Evolutionary conservation across 2,797 vertebrate species (phyloP), one percentile per base, ranked within the genome.

Genomic region (Hydrophis major): DNA sequence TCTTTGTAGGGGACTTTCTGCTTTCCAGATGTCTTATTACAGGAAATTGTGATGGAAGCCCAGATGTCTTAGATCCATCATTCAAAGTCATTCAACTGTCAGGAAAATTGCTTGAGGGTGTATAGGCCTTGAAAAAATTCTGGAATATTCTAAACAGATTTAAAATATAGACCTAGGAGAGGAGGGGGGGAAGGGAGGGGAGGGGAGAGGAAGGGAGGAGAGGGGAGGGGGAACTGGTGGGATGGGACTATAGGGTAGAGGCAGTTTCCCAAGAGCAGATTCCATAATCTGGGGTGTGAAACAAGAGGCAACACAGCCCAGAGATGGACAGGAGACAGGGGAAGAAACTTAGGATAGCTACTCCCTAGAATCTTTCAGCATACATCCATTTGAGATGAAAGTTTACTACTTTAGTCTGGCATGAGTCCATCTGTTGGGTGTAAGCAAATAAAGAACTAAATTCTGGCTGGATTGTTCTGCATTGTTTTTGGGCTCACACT

Each of bases 11-110:
- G 97, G 96, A 97, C 95, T 94, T 94, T 91, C 95, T 97, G 95
- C 96, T 97, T 95, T 97, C 97, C 97, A 96, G 94, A 96, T 97
- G 97, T 97, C 98, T 93, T 92, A 97, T 96, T 97, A 97, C 97
- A 98, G 96, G 95, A 95, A 95, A 89, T 89, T 95, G 97, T 98
- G 97, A 98, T 95, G 95, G 96, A 98, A 97, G 97, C 95, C 96
- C 93, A 96, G 96, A 97, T 97, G 97, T 97, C 98, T 98, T 97
- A 96, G 95, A 97, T 98, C 95, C 97, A 92, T 96, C 97, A 96
- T 96, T 96, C 92, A 91, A 92, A n/a, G 28, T 92, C 95, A 92
- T 91, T 37, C 55, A 89, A 92, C 32, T 92, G 89, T 47, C 95
- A 94, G 94, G 94, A 92, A 95, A 96, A 96, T 96, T 86, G 92